These are phyloP conservation scores for Herminia tarsipennalis DNA, from an alignment of 2,888 invertebrate genomes.

Conservation along the genomic window DNA sequence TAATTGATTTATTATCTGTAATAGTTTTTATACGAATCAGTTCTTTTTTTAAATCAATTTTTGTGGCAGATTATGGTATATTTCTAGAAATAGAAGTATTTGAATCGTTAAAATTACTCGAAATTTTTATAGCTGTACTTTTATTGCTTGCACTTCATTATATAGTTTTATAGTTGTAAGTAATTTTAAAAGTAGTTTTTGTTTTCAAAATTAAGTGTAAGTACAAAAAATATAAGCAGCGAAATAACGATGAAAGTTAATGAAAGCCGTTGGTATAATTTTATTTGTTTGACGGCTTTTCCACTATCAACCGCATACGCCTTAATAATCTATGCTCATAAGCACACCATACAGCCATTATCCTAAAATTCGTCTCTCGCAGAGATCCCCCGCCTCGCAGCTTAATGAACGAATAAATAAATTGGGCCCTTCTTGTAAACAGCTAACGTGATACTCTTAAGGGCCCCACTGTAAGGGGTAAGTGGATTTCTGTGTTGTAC, in stretches of 20 bases:
- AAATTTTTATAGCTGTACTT: slow-evolving; percentile 5
- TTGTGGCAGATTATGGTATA: slow-evolving; percentile 24
- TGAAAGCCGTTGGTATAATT: slow-evolving; percentile 33
- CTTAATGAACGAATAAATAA: slow-evolving; percentile 84
- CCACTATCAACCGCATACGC: slow-evolving; percentile 42
- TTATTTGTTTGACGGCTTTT: slow-evolving; percentile 40
- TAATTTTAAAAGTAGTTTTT: no score
- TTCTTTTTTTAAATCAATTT: slow-evolving; percentile 45
- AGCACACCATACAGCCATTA: slow-evolving; percentile 67
- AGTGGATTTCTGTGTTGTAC: slow-evolving; percentile 84
- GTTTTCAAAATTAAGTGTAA: slow-evolving; percentile 2
- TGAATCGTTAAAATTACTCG: not conserved
- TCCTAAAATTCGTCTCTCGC: slow-evolving; percentile 81
- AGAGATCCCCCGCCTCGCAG: slow-evolving; percentile 73
- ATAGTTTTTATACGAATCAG: slow-evolving; percentile 53
- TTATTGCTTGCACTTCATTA: slow-evolving; percentile 7
- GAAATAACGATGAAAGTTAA: slow-evolving; percentile 34
- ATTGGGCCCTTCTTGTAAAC: slow-evolving; percentile 81
- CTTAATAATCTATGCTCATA: slow-evolving; percentile 53
- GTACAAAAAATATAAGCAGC: slow-evolving; percentile 22
- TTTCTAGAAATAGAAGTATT: slow-evolving; percentile 15
- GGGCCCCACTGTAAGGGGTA: slow-evolving; percentile 81
- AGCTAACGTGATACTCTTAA: slow-evolving; percentile 70
- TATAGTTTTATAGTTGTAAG: slow-evolving; percentile 1
- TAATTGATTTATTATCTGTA: slow-evolving; percentile 72